phyloP scores from a whole-genome alignment of 2,113 vertebrate species.

The Cololabis saira region DNA sequence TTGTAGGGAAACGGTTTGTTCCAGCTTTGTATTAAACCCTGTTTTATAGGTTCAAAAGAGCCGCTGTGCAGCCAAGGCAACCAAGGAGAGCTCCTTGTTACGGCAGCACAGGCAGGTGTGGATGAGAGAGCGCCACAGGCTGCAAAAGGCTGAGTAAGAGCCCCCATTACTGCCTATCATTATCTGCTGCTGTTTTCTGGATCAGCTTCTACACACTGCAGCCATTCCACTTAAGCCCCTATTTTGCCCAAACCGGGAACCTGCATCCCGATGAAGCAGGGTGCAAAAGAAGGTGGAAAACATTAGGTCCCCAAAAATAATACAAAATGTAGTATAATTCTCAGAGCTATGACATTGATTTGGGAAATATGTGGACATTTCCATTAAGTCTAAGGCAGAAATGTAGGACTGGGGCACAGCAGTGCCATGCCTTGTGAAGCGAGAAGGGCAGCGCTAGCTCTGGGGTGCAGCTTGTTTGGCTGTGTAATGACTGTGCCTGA shows the following conservation, averaged over 20 bases:
- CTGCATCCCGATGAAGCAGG: conserved; percentile 30
- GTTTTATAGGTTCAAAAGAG: conserved; percentile 85
- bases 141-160: conserved; percentile 86
- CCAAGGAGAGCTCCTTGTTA: conserved; percentile 86
- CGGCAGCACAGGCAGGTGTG: conserved; percentile 91
- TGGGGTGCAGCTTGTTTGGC: conserved; percentile 72
- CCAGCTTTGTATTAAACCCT: conserved; percentile 45
- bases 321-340: too few relatives aligned
- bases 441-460: conserved; percentile 77
- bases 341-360: neutral
- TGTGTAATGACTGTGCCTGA: conserved; percentile 77
- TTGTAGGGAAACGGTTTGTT: conserved; percentile 30
- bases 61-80: conserved; percentile 83
- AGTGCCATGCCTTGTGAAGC: conserved; percentile 71
- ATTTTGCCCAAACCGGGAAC: conserved; percentile 42
- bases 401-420: conserved; percentile 38
- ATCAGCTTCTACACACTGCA: conserved; percentile 59
- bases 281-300: conserved; percentile 5
- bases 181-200: conserved; percentile 67
- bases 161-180: conserved; percentile 65
- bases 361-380: neutral
- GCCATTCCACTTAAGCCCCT: conserved; percentile 51
- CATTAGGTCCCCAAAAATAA: conserved; percentile 9
- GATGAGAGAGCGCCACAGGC: conserved; percentile 85
- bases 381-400: conserved; percentile 33